Percentiles rank a stretch among this genome's conserved stretches.
Evolutionary conservation across 2,113 vertebrate genomes (phyloP).

Genomic region (Electrona antarctica): DNA sequence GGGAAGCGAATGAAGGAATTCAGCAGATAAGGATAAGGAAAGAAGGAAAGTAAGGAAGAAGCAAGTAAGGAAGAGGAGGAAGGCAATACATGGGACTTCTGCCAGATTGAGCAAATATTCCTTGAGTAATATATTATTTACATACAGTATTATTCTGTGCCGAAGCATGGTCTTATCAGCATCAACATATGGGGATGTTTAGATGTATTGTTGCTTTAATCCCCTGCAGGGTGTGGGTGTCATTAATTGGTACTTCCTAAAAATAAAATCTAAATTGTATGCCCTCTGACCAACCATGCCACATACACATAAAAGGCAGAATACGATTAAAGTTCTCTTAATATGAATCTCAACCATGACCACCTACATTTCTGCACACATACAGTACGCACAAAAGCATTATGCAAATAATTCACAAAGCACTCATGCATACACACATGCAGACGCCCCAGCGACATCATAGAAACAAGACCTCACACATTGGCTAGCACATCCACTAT

Average conservation of each 20-base stretch:
- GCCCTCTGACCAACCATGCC: slow-evolving; percentile 52
- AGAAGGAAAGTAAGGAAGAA: not conserved
- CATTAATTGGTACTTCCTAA: slow-evolving; percentile 41
- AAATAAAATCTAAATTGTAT: slow-evolving; percentile 51
- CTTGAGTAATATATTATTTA: slow-evolving; percentile 8
- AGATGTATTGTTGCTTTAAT: slow-evolving; percentile 43
- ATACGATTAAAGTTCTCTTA: slow-evolving; percentile 51
- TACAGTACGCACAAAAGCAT: slow-evolving; percentile 40
- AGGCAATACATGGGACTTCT: slow-evolving; percentile 3
- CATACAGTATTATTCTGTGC: slow-evolving; percentile 1
- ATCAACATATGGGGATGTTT: slow-evolving; percentile 38
- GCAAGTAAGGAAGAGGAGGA: not conserved
- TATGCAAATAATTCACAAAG: slow-evolving; percentile 11
- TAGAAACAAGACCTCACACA: no score
- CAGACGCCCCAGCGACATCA: slow-evolving; percentile 16
- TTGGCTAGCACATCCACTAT: no score
- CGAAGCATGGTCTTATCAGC: slow-evolving; percentile 32
- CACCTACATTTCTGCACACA: slow-evolving; percentile 59
- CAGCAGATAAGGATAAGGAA: not conserved
- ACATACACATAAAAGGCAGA: slow-evolving; percentile 49
- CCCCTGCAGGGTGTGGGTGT: slow-evolving; percentile 46
- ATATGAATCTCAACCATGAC: slow-evolving; percentile 62
- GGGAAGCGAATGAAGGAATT: not conserved
- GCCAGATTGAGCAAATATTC: slow-evolving; percentile 6
- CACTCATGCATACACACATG: slow-evolving; percentile 31